Evolutionary conservation across 2,113 vertebrate genomes (phyloP), one percentile per base, ranked within the genome.

Genomic region (Semnornis frantzii): DNA sequence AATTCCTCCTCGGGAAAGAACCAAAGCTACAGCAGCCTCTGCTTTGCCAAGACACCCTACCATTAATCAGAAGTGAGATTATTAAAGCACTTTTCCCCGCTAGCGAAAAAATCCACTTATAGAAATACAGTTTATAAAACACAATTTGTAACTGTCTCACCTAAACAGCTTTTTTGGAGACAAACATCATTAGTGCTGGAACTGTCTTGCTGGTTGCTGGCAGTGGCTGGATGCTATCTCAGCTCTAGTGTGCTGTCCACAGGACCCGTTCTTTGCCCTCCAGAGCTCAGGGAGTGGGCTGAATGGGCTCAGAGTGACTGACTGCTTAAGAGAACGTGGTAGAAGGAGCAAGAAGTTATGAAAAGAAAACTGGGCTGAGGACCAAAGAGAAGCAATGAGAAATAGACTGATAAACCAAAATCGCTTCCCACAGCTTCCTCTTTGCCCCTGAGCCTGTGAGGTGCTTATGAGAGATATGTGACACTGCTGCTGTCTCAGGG

Each of bases 81-180:
- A 93, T 95, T 95, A 94, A 94, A 95, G 85, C 15, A 21, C 78
- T 83, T 91, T 62, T 87, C 82, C 69, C 90, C 0, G 1, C 85
- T 48, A 85, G 91, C 33, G 1, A 93, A 85, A 92, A 91, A 92
- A 89, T 91, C 93, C 80, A 92, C 87, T 91, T 92, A 81, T 1
- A 96, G 94, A 90, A 90, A 95, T 82, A 19, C n/a, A 31, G 64
- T 91, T 96, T 95, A 94, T 91, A 95, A 94, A 97, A 94, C 74
- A 78, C 87, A 69, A 94, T 96, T 94, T 95, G 87, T 97, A 96
- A 93, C 89, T 90, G 91, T 93, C 92, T 79, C 69, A 80, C 78
- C 78, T 87, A 71, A 83, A 75, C 55, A 81, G 85, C 65, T 39
- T 59, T 94, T 72, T 59, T 81, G 85, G 85, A 91, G 82, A 85